phyloP scores from a whole-genome alignment of 2,797 vertebrate species.

The Brachyrhaphis roseni region DNA sequence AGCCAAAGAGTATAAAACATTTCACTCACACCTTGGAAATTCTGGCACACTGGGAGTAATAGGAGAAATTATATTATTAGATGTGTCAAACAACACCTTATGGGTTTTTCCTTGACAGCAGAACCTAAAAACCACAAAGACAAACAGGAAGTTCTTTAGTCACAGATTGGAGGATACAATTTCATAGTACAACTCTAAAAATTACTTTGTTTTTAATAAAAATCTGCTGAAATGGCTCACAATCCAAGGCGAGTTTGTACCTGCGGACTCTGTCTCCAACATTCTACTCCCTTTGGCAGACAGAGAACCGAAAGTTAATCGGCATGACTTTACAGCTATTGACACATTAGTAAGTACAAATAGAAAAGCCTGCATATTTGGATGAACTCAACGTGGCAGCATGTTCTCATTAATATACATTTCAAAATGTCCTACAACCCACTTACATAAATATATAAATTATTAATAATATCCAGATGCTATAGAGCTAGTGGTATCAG shows the following conservation, averaged over 20 bases:
- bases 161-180: too few relatives aligned
- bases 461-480: slow-evolving; percentile 48
- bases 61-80: not conserved
- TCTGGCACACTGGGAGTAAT: not conserved
- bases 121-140: not conserved
- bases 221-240: not conserved
- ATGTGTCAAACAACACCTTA: not conserved
- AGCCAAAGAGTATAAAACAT: not conserved
- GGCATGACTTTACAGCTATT: slow-evolving; percentile 1
- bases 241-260: not conserved
- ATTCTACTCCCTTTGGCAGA: slow-evolving; percentile 4
- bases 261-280: slow-evolving; percentile 1
- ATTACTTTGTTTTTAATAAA: slow-evolving; percentile 12
- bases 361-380: slow-evolving; percentile 10
- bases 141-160: slow-evolving; percentile 9
- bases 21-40: not conserved
- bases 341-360: slow-evolving; percentile 30
- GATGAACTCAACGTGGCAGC: slow-evolving; percentile 21
- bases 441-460: slow-evolving; percentile 57
- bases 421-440: slow-evolving; percentile 28
- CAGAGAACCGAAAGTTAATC: slow-evolving; percentile 11
- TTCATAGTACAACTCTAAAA: not conserved
- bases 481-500: slow-evolving; percentile 32
- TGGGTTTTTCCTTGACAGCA: not conserved
- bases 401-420: slow-evolving; percentile 18